Conservation (phyloP, 2,797 vertebrate genomes). For the Stomatorhinus walkeri region DNA sequence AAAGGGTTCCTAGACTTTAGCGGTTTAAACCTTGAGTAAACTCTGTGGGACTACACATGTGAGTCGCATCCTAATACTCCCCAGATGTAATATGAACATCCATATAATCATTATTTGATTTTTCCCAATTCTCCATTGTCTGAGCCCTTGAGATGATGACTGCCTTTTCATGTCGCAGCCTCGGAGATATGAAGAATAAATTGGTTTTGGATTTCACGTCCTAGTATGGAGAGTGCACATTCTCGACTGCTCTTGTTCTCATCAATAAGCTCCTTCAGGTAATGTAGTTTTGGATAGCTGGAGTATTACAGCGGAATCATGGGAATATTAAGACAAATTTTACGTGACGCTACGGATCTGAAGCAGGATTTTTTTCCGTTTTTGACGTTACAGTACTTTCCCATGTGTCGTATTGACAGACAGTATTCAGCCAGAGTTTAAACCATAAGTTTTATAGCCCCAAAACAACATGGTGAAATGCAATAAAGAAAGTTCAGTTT, state of each 20-base stretch:
- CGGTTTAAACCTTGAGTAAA: conserved; percentile 13
- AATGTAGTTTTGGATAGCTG: conserved; percentile 20
- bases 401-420: background rate
- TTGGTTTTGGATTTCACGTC: background rate
- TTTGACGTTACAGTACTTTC: background rate
- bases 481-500: background rate
- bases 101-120: conserved; percentile 26
- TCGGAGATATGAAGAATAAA: conserved; percentile 26
- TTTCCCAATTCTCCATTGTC: conserved; percentile 15
- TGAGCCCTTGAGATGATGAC: conserved; percentile 26
- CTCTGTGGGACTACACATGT: background rate
- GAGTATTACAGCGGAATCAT: background rate
- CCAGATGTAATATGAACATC: conserved; percentile 25
- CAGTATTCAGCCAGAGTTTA: background rate
- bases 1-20: background rate
- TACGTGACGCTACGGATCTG: background rate
- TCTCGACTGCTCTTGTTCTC: background rate
- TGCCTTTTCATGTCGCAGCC: conserved; percentile 22
- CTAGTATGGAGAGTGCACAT: background rate
- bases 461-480: background rate
- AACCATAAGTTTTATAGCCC: background rate
- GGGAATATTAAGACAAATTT: background rate
- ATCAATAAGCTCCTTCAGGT: conserved; percentile 21
- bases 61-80: background rate
- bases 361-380: background rate